A percentile compares a stretch with the other conserved stretches of the same genome.
Conservation (phyloP, 2,797 vertebrate genomes). For the Tragopan temminckii region DNA sequence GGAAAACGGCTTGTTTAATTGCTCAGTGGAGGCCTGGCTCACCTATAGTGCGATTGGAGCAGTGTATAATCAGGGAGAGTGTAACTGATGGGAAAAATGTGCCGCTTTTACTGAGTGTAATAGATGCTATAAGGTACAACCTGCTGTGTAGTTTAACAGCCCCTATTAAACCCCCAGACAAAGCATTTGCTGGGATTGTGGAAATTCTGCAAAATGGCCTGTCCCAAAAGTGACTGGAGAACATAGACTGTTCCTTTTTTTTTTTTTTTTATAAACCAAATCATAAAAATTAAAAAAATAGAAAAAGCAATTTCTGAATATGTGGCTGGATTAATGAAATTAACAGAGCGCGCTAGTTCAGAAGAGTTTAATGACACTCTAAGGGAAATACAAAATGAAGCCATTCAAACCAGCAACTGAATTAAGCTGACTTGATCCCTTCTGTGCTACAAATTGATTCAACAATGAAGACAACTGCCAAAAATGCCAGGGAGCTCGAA, state of each 20-base stretch:
- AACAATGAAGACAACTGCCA: not conserved
- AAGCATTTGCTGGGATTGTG: conserved; percentile 41
- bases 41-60: conserved; percentile 51
- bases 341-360: conserved; percentile 19
- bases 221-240: not conserved
- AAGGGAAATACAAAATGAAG: conserved; percentile 24
- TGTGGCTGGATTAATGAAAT: conserved; percentile 59
- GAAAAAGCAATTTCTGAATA: not conserved
- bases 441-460: conserved; percentile 37
- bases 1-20: conserved; percentile 47
- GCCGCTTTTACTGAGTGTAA: conserved; percentile 58
- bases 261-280: conserved; percentile 14
- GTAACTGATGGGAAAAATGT: conserved; percentile 70
- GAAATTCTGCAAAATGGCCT: conserved; percentile 2
- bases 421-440: conserved; percentile 33
- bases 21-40: conserved; percentile 56
- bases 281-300: not conserved
- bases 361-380: conserved; percentile 17
- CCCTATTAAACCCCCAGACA: conserved; percentile 59
- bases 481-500: conserved; percentile 1
- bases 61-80: conserved; percentile 31
- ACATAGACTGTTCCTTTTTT: not conserved
- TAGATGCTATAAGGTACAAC: conserved; percentile 68
- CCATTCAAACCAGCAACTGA: not conserved
- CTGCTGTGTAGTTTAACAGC: conserved; percentile 63